Conservation (phyloP, 2,888 invertebrate genomes). For the Cryptops parisi region DNA sequence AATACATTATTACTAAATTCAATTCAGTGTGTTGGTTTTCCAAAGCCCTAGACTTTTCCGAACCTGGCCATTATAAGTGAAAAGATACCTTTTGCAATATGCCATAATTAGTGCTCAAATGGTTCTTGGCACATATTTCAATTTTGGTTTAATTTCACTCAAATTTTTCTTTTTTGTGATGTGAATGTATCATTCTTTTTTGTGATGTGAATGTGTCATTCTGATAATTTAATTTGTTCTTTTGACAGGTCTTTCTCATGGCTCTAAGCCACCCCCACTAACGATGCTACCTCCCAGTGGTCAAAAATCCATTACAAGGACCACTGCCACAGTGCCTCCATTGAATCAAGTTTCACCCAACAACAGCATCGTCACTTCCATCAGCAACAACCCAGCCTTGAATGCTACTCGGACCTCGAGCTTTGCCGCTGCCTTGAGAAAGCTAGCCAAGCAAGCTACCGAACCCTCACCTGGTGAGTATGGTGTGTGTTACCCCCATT, state of each 20-base stretch:
- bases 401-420: slow-evolving; percentile 38
- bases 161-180: no score
- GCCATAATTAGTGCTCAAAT: neutral
- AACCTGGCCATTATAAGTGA: neutral
- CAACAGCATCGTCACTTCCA: slow-evolving; percentile 12
- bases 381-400: slow-evolving; percentile 24
- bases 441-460: slow-evolving; percentile 76
- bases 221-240: slow-evolving; percentile 8
- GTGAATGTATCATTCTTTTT: no score
- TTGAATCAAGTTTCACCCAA: slow-evolving; percentile 29
- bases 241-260: slow-evolving; percentile 23
- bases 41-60: slow-evolving; percentile 1
- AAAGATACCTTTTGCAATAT: neutral
- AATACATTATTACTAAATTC: no score
- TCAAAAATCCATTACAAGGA: slow-evolving; percentile 21
- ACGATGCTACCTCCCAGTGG: slow-evolving; percentile 24
- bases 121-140: no score
- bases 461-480: slow-evolving; percentile 19
- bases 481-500: neutral
- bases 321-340: slow-evolving; percentile 32
- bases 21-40: no score
- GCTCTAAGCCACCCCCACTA: slow-evolving; percentile 28
- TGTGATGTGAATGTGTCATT: no score
- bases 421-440: slow-evolving; percentile 80
- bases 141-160: no score